These are phyloP conservation scores for Pachycephus smyrnensis DNA, from an alignment of 2,888 invertebrate genomes.

Conservation along the genomic window DNA sequence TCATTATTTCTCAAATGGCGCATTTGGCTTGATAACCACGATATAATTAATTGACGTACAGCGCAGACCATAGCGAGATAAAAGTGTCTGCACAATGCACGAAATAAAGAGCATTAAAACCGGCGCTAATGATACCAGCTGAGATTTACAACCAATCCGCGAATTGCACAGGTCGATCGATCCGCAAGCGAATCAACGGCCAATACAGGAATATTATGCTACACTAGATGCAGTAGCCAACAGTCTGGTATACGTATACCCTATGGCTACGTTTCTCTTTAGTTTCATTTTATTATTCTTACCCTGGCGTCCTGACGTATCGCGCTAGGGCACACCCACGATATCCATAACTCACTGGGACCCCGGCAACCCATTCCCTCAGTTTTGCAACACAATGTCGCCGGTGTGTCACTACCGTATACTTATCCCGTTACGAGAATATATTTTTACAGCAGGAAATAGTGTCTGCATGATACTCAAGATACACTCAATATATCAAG, in stretches of 20 bases:
- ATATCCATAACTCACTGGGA: slow-evolving; percentile 50
- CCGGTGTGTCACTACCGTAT: slow-evolving; percentile 38
- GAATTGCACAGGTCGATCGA: slow-evolving; percentile 47
- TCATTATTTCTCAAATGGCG: background rate
- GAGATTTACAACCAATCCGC: slow-evolving; percentile 60
- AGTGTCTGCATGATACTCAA: background rate
- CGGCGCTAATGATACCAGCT: slow-evolving; percentile 42
- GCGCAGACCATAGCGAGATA: slow-evolving; percentile 4
- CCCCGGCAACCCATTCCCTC: slow-evolving; percentile 38
- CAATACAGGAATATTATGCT: slow-evolving; percentile 1
- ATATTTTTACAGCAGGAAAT: background rate
- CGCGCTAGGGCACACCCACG: slow-evolving; percentile 47
- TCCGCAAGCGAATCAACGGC: slow-evolving; percentile 19
- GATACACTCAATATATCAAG: background rate
- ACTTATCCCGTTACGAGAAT: slow-evolving; percentile 37
- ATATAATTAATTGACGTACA: background rate
- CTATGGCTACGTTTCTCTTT: slow-evolving; percentile 1
- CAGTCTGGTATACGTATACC: background rate
- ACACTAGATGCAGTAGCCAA: background rate
- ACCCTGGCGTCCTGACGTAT: slow-evolving; percentile 31
- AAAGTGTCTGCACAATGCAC: slow-evolving; percentile 20
- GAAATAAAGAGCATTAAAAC: slow-evolving; percentile 41
- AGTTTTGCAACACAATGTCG: slow-evolving; percentile 36
- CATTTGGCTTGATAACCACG: background rate
- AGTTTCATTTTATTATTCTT: slow-evolving; percentile 53